These are phyloP conservation scores for Drosophila fungiperda DNA, from an alignment of 2,888 invertebrate species.

Conservation along the genomic window DNA sequence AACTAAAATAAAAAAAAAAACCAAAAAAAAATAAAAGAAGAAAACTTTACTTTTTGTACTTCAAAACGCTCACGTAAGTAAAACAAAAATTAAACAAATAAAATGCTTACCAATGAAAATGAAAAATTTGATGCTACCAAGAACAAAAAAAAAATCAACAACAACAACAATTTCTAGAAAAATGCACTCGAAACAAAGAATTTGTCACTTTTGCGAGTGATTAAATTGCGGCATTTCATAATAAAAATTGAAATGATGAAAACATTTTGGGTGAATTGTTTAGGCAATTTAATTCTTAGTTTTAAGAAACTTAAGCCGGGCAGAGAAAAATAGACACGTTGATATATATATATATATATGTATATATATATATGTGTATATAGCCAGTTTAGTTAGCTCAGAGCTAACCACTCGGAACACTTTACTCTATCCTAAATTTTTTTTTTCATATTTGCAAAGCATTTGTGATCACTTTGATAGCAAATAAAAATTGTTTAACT, in stretches of 20 bases:
- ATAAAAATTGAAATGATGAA: conserved; percentile 8
- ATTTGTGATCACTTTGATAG: not conserved
- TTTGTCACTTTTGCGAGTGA: conserved; percentile 1
- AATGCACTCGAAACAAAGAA: conserved; percentile 30
- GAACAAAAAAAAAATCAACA: conserved; percentile 26
- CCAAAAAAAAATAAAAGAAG: not conserved
- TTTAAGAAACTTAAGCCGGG: not conserved
- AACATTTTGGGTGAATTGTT: conserved; percentile 4
- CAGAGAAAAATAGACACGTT: not conserved
- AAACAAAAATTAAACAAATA: conserved; percentile 1
- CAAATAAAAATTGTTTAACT: no score
- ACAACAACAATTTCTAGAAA: conserved; percentile 23
- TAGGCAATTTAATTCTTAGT: not conserved
- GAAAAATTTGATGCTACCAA: conserved; percentile 69
- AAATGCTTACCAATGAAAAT: conserved; percentile 46
- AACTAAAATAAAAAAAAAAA: conserved; percentile 1
- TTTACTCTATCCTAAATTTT: not conserved
- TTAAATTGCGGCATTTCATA: not conserved
- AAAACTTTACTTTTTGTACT: conserved; percentile 12
- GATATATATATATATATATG: not conserved
- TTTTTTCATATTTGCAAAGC: not conserved
- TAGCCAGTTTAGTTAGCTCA: no score
- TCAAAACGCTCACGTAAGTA: conserved; percentile 63
- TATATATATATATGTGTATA: not conserved
- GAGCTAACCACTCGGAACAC: not conserved